These are phyloP conservation scores for Euphonia xanthogaster DNA, from an alignment of 2,797 vertebrate species.

Conservation along the genomic window DNA sequence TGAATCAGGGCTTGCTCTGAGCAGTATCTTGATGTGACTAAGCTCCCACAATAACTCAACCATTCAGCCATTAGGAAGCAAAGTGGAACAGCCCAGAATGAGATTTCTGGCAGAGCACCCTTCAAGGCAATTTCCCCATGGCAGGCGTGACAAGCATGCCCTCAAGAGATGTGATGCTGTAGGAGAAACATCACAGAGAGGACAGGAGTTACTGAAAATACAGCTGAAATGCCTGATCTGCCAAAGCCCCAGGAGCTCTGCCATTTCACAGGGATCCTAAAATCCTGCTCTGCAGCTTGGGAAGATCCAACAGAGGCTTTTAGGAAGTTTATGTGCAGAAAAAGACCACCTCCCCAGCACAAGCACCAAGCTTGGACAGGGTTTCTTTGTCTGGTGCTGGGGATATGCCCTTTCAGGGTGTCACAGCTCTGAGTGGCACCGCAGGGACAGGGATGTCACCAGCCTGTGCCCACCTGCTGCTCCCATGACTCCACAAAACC, in stretches of 20 bases:
- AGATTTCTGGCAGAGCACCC: constrained; percentile 16
- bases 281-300: neutral
- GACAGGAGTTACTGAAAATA: neutral
- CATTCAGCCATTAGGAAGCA: constrained; percentile 16
- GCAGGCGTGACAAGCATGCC: neutral
- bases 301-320: neutral
- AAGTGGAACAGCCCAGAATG: constrained; percentile 23
- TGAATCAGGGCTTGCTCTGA: constrained; percentile 41
- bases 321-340: neutral
- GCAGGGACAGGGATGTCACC: rapidly evolving
- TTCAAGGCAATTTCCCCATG: neutral
- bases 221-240: neutral
- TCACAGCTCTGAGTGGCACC: neutral
- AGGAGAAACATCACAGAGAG: neutral
- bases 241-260: neutral
- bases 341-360: neutral
- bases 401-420: neutral
- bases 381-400: neutral
- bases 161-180: neutral
- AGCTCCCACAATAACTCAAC: constrained; percentile 41
- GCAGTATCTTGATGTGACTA: constrained; percentile 51
- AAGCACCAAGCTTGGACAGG: neutral
- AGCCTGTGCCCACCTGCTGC: neutral
- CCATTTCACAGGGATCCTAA: neutral
- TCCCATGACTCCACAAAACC: neutral